Evolutionary conservation across 2,797 vertebrate genomes (phyloP), one percentile per base, ranked within the genome.

Genomic region (Trematomus bernacchii): DNA sequence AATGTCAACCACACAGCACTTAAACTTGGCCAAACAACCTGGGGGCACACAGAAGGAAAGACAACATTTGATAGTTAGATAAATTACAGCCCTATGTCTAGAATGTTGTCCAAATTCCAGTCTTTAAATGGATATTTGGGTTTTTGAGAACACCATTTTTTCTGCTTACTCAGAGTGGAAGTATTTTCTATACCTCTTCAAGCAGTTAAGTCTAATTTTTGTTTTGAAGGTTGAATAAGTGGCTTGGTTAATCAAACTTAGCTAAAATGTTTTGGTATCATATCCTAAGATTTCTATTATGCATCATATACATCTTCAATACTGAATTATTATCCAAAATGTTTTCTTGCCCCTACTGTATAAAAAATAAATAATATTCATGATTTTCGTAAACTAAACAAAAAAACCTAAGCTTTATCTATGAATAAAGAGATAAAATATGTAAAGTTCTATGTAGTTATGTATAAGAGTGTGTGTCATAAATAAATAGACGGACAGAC

Each of bases 11-110:
- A 97, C 95, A 42, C 97, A 99, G 72, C 96, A 98, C 53, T 98
- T 97, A 88, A 97, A 99, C 77, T 97, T 96, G 66, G 96, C 97
- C 73, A 97, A 93, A 19, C 97, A 99, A 58, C 92, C 98, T 99
- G 92, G 4, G 64, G 66, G 79, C 42, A 85, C 50, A 82, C 27
- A 55, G 43, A 44, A 64, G 18, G 48, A 68, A 44, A 82, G 44
- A 68, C 0, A 0, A 2, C 11, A 70, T 46, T 62, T 23, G 1
- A 66, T 59, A 18, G 19, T 33, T 27, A 10, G 13, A 76, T n/a
- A 3, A 44, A 0, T 63, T 57, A 15, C 21, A 55, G 9, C 30
- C 11, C 7, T n/a, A 7, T 40, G 16, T 50, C 46, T 43, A 47
- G 1, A 33, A 15, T 12, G 33, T 37, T 43, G 51, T 59, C 52